Conservation (phyloP, 2,888 invertebrate species). For the Anorthoa munda region DNA sequence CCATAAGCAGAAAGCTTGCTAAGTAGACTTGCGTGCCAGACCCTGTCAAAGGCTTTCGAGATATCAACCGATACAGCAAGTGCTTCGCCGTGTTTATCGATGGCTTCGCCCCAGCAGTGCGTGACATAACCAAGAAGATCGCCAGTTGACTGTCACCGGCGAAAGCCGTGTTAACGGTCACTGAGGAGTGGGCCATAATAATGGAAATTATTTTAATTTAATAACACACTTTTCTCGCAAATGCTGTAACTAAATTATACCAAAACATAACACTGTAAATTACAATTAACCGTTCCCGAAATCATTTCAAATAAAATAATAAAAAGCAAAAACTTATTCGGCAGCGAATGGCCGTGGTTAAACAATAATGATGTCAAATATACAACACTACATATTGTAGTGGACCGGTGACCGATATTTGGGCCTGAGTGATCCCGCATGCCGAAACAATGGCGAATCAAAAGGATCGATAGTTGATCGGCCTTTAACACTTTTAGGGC, state of each 20-base stretch:
- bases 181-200: too few species aligned
- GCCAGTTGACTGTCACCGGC: too few species aligned
- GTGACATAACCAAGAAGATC: too few species aligned
- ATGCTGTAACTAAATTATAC: background rate
- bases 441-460: conserved; percentile 60
- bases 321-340: conserved; percentile 26
- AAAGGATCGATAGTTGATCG: conserved; percentile 59
- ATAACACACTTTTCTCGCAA: background rate
- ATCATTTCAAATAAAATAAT: conserved; percentile 19
- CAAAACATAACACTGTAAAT: conserved; percentile 19
- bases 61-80: too few species aligned
- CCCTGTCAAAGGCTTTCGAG: too few species aligned
- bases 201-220: background rate
- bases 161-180: too few species aligned
- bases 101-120: too few species aligned
- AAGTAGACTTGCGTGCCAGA: too few species aligned
- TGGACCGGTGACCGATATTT: conserved; percentile 59
- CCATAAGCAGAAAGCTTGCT: too few species aligned
- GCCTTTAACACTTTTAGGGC: conserved; percentile 60
- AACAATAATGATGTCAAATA: conserved; percentile 40
- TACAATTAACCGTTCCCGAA: conserved; percentile 17
- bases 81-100: too few species aligned
- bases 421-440: conserved; percentile 52
- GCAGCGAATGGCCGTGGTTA: conserved; percentile 14
- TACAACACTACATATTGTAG: conserved; percentile 44